Conservation (phyloP, 2,797 vertebrate species). For the Lepilemur ruficaudatus region DNA sequence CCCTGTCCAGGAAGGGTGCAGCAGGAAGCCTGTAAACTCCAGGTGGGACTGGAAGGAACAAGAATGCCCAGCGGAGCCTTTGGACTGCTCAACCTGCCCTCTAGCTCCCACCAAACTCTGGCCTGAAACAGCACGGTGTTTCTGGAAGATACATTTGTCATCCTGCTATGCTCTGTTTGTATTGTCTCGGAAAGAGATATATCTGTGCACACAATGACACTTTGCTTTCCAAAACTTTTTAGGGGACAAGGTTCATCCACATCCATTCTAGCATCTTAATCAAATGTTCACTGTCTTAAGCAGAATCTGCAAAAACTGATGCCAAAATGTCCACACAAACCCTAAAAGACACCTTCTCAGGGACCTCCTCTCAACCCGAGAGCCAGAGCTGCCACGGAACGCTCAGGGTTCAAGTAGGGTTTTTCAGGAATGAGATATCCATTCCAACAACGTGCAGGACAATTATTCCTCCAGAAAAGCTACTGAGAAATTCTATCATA, state of each 20-base stretch:
- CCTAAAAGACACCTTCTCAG: neutral
- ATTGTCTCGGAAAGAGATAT: neutral
- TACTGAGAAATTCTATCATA: neutral
- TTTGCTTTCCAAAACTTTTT: neutral
- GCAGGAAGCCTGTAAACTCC: neutral
- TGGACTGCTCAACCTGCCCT: too few species aligned
- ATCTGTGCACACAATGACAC: rapidly evolving
- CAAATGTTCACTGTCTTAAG: neutral
- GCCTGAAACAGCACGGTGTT: neutral
- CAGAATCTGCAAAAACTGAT: neutral
- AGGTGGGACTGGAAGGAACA: neutral
- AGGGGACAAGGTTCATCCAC: neutral
- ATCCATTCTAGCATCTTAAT: neutral
- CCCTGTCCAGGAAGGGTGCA: rapidly evolving
- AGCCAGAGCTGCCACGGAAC: neutral
- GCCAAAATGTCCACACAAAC: neutral
- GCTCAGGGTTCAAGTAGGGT: too few species aligned
- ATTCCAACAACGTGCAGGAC: neutral
- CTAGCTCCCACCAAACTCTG: neutral
- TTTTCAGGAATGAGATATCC: neutral
- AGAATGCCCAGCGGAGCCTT: rapidly evolving
- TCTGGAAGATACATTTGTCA: neutral
- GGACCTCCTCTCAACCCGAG: neutral
- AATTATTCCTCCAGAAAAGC: neutral
- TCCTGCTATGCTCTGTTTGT: neutral